Evolutionary conservation across 2,888 invertebrate species (phyloP).

Genomic region (Euclidia mi): DNA sequence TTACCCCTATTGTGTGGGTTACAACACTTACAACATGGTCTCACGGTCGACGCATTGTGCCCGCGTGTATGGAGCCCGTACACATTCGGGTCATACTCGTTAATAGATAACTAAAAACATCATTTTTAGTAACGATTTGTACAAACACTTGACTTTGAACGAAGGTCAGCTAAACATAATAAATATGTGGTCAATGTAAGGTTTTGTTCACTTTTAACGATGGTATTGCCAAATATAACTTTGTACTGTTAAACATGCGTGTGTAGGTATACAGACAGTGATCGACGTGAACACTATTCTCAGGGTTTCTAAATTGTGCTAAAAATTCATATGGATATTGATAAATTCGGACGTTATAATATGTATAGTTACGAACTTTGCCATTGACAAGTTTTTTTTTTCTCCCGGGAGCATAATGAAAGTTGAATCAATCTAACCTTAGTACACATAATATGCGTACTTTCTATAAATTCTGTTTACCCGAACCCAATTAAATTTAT

Average conservation of each 20-base stretch:
- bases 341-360: too few species aligned
- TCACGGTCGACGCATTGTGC: constrained; percentile 78
- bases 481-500: constrained; percentile 9
- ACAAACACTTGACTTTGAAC: constrained; percentile 16
- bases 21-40: constrained; percentile 83
- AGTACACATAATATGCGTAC: too few species aligned
- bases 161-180: constrained; percentile 17
- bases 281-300: background rate
- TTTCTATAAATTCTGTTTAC: background rate
- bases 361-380: too few species aligned
- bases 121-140: constrained; percentile 45
- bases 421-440: too few species aligned
- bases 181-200: constrained; percentile 10
- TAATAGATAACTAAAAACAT: constrained; percentile 52
- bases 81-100: constrained; percentile 62
- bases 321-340: too few species aligned
- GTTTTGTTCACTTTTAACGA: background rate
- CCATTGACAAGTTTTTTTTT: too few species aligned
- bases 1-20: constrained; percentile 79
- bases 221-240: background rate
- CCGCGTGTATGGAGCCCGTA: constrained; percentile 50
- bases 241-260: background rate
- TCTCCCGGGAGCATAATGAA: too few species aligned
- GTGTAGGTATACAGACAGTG: background rate
- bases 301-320: background rate